Evolutionary conservation across 2,113 vertebrate genomes (phyloP), one percentile per base, ranked within the genome.

Genomic region (Vidua macroura): DNA sequence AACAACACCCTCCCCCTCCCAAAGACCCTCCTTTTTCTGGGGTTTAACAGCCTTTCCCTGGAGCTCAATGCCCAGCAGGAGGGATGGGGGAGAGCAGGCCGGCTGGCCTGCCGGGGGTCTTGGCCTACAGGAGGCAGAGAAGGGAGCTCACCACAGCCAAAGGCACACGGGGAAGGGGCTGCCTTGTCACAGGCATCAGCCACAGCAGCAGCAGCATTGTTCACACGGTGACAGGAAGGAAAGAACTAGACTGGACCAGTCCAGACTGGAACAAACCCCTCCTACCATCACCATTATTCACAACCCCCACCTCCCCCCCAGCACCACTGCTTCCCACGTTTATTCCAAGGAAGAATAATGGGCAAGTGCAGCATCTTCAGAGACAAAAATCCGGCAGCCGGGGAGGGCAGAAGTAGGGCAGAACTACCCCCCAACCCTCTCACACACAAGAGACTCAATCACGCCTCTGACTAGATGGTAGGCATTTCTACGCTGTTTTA

Each of bases 171-270:
- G 90, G 91, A 92, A 91, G 91, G 95, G 94, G 94, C 86, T 91
- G 86, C 90, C 49, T 11, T 88, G 93, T 88, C 43, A 30, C 74
- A 90, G 87, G 78, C 86, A 88, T 86, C 90, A 96, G 94, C 86
- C 64, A 80, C 82, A 30, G 90, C 73, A 4, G 86, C 90, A 90
- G 85, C 58, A 96, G 97, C 96, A 97, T 97, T 98, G 97, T 98
- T 98, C 93, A 88, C 93, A 93, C 78, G 13, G 94, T 96, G 96
- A 96, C 97, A 96, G 96, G 96, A 97, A 97, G 96, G 95, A 95
- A 96, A 97, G 96, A 97, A 97, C 97, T 96, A 95, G 97, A 97
- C 97, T 96, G 97, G 97, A 97, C 97, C 97, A 97, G 97, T 97
- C 97, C 97, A 97, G 95, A 96, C 97, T 97, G 97, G 97, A 97